These are phyloP conservation scores for Emys orbicularis DNA, from an alignment of 2,797 vertebrate species.

Conservation along the genomic window DNA sequence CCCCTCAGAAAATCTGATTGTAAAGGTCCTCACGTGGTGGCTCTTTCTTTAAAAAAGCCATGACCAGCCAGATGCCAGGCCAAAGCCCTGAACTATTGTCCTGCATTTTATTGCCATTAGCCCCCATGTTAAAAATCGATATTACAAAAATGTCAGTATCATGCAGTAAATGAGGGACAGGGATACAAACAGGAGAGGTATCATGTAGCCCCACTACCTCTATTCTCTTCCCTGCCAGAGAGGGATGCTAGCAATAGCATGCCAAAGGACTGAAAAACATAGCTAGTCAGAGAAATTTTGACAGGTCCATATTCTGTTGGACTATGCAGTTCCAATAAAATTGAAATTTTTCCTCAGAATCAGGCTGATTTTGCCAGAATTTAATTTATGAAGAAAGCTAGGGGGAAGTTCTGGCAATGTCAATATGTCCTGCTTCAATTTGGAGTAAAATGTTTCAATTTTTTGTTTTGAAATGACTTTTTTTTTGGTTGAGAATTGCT, in stretches of 20 bases:
- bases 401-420: too few species aligned
- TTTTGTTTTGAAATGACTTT: background rate
- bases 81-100: background rate
- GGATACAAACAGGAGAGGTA: background rate
- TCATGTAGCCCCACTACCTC: background rate
- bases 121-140: background rate
- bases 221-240: background rate
- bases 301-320: background rate
- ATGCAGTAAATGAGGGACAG: background rate
- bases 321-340: background rate
- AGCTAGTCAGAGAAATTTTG: background rate
- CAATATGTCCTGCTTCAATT: background rate
- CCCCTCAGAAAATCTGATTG: background rate
- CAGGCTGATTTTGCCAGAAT: background rate
- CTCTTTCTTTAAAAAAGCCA: background rate
- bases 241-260: too few species aligned
- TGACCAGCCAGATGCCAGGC: background rate
- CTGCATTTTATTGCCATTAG: background rate
- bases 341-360: background rate
- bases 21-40: background rate
- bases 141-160: background rate
- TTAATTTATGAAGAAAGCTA: background rate
- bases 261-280: rapidly evolving
- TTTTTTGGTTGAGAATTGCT: background rate
- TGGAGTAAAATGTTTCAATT: background rate